phyloP scores from a whole-genome alignment of 2,113 vertebrate species.

The Alectura lathami region DNA sequence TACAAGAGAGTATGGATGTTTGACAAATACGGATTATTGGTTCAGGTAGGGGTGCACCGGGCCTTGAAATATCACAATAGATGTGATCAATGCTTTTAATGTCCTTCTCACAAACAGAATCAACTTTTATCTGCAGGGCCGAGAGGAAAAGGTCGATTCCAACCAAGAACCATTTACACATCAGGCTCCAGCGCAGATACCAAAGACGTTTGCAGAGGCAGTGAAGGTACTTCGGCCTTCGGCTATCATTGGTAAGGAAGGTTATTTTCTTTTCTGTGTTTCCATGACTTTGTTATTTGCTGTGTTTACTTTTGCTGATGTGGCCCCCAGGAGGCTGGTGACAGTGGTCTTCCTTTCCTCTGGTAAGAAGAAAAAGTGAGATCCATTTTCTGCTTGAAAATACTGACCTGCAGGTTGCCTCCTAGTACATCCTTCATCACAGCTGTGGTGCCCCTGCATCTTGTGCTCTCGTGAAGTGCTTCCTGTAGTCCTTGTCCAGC shows the following conservation, averaged over 20 bases:
- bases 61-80: rapidly evolving
- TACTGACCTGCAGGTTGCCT: not conserved
- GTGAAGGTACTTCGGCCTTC: conserved; percentile 90
- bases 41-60: conserved; percentile 78
- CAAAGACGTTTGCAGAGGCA: conserved; percentile 88
- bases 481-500: not conserved
- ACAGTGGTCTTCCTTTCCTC: not conserved
- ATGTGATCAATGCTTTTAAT: rapidly evolving
- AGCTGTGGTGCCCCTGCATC: not conserved
- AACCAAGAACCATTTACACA: conserved; percentile 91
- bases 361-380: not conserved
- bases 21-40: conserved; percentile 89
- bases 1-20: conserved; percentile 92
- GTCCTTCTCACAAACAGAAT: not conserved
- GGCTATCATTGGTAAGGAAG: conserved; percentile 89
- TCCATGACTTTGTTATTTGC: rapidly evolving
- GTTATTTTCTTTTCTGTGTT: rapidly evolving
- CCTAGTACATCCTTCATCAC: not conserved
- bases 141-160: conserved; percentile 78
- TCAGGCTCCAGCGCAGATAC: conserved; percentile 74
- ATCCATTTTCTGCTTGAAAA: rapidly evolving
- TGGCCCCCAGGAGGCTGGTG: not conserved
- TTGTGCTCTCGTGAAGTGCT: not conserved
- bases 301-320: rapidly evolving
- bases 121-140: conserved; percentile 72